A percentile compares a stretch with the other conserved stretches of the same genome.
Evolutionary conservation across 2,888 invertebrate genomes (phyloP).

Genomic region (Sthenelais limicola): DNA sequence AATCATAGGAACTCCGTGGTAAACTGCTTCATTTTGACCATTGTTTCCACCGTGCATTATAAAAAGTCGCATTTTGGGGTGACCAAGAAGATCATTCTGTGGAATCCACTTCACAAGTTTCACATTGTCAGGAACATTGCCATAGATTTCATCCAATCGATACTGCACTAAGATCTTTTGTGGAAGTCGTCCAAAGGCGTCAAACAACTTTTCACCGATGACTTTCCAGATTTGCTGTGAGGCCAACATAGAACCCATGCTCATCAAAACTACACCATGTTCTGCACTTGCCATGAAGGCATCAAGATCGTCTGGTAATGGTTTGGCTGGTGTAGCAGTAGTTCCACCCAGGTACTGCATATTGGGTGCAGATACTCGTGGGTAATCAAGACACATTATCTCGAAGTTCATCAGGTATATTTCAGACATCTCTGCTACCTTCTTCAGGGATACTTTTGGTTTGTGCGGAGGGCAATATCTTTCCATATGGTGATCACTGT

Average conservation of each 20-base stretch:
- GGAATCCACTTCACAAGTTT: not conserved
- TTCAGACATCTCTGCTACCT: conserved; percentile 17
- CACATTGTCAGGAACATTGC: not conserved
- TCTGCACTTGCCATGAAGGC: conserved; percentile 6
- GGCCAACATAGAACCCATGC: not conserved
- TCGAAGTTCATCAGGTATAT: conserved; percentile 37
- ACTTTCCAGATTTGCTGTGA: not conserved
- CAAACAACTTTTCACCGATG: conserved; percentile 2
- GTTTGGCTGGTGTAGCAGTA: not conserved
- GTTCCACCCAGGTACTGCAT: conserved; percentile 4
- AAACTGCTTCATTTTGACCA: conserved; percentile 23
- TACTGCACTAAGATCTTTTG: conserved; percentile 13
- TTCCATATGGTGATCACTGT: conserved; percentile 4
- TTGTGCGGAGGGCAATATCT: conserved; percentile 22
- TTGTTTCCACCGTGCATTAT: conserved; percentile 16
- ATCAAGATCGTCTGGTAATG: conserved; percentile 10
- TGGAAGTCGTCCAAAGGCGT: not conserved
- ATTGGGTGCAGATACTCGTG: conserved; percentile 34
- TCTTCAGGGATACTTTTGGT: conserved; percentile 6
- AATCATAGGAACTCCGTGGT: conserved; percentile 3
- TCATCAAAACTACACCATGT: conserved; percentile 23
- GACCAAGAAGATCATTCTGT: conserved; percentile 23
- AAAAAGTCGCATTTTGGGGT: conserved; percentile 12
- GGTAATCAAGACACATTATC: conserved; percentile 28
- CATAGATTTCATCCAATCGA: not conserved